Percentiles rank a stretch among this genome's conserved stretches.
These are phyloP conservation scores for Odobenus rosmarus DNA, from an alignment of 2,113 vertebrate genomes.

Conservation along the genomic window DNA sequence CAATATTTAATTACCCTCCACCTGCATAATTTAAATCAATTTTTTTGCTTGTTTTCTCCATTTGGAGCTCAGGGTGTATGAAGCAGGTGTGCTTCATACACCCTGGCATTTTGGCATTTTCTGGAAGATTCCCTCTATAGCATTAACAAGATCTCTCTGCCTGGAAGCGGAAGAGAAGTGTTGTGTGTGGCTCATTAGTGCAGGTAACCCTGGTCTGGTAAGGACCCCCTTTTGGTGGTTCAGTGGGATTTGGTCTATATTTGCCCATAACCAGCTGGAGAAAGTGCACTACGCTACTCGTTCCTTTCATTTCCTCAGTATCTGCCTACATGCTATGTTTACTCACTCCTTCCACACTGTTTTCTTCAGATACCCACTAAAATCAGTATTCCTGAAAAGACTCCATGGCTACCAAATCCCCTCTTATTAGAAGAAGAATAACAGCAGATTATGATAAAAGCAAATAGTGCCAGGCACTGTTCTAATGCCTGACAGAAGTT, in stretches of 20 bases:
- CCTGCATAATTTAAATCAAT: conserved; percentile 84
- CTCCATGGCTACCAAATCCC: background rate
- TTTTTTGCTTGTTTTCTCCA: conserved; percentile 77
- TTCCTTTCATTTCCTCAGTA: background rate
- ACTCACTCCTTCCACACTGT: background rate
- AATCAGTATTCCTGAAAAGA: conserved; percentile 20
- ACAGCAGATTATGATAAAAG: background rate
- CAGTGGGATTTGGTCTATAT: background rate
- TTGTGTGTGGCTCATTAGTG: conserved; percentile 10
- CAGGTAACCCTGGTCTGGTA: conserved; percentile 38
- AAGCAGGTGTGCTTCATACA: conserved; percentile 74
- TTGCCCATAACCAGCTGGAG: conserved; percentile 22
- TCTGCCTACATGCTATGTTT: background rate
- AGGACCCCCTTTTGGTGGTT: background rate
- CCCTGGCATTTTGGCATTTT: conserved; percentile 32
- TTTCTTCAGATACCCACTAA: conserved; percentile 57
- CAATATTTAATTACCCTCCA: conserved; percentile 84
- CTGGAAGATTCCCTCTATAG: conserved; percentile 75
- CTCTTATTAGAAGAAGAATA: background rate
- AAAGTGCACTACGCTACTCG: background rate
- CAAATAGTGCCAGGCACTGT: background rate
- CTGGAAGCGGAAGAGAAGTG: conserved; percentile 30
- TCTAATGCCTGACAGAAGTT: background rate
- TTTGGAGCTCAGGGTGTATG: conserved; percentile 76
- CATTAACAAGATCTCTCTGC: conserved; percentile 57